Evolutionary conservation across 2,113 vertebrate species (phyloP).

Genomic region (Hippocampus abdominalis): DNA sequence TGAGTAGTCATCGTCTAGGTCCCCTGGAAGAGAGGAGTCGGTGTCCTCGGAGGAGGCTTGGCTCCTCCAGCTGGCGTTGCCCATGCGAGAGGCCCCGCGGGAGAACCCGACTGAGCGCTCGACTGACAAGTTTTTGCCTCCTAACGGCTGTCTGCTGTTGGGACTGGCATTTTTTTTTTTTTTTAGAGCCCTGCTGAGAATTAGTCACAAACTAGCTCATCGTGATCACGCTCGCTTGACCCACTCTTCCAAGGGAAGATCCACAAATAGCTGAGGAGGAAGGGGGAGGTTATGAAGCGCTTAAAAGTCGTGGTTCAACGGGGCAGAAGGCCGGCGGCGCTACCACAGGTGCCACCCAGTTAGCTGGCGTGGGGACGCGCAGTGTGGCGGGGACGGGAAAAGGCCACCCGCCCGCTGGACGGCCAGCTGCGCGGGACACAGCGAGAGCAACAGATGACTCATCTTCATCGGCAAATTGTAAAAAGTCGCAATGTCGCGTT

Average conservation of each 20-base stretch:
- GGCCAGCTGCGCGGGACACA: slow-evolving; percentile 14
- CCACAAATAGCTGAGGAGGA: slow-evolving; percentile 44
- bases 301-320: background rate
- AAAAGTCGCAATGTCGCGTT: slow-evolving; percentile 10
- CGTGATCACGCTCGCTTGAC: slow-evolving; percentile 46
- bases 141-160: slow-evolving; percentile 9
- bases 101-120: slow-evolving; percentile 1
- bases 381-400: slow-evolving; percentile 14
- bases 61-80: slow-evolving; percentile 66
- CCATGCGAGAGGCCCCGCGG: slow-evolving; percentile 52
- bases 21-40: slow-evolving; percentile 53
- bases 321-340: background rate
- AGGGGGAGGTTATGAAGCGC: background rate
- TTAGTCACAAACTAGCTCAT: slow-evolving; percentile 51
- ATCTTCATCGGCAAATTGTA: slow-evolving; percentile 1
- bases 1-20: slow-evolving; percentile 58
- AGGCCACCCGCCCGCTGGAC: slow-evolving; percentile 1
- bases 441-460: slow-evolving; percentile 26
- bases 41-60: slow-evolving; percentile 57
- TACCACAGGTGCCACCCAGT: slow-evolving; percentile 19
- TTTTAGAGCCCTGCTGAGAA: slow-evolving; percentile 40
- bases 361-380: slow-evolving; percentile 13
- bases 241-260: slow-evolving; percentile 34
- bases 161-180: slow-evolving; percentile 25
- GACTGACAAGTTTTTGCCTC: background rate